Evolutionary conservation across 2,113 vertebrate genomes (phyloP).

Genomic region (Sylvia atricapilla): DNA sequence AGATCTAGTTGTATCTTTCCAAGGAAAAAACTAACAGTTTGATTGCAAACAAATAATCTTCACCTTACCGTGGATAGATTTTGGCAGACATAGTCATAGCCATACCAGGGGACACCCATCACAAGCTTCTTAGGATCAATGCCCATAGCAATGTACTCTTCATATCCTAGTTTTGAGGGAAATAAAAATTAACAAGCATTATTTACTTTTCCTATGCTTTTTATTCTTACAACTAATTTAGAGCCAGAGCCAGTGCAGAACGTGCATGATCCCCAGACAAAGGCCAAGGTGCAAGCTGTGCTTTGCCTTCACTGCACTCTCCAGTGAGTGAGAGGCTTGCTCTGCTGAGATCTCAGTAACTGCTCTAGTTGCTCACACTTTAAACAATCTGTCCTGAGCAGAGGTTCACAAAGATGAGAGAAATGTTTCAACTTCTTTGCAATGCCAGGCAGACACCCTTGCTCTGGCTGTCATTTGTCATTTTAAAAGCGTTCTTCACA

Average conservation of each 20-base stretch:
- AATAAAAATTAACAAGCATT: background rate
- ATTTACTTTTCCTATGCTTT: background rate
- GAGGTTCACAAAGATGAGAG: background rate
- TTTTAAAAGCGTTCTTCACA: background rate
- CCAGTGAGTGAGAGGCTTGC: background rate
- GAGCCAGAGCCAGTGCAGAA: background rate
- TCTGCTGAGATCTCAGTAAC: background rate
- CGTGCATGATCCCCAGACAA: background rate
- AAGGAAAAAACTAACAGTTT: background rate
- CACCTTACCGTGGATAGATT: slow-evolving; percentile 80
- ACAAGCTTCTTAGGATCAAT: slow-evolving; percentile 88
- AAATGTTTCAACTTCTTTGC: background rate
- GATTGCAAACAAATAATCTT: background rate
- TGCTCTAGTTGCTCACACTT: background rate
- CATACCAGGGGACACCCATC: slow-evolving; percentile 98
- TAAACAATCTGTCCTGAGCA: background rate
- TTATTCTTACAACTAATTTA: background rate
- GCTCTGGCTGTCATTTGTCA: background rate
- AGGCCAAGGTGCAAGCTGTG: background rate
- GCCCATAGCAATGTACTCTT: slow-evolving; percentile 81
- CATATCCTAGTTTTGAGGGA: slow-evolving; percentile 78
- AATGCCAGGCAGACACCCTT: background rate
- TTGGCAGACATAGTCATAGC: slow-evolving; percentile 91
- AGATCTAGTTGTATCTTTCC: background rate
- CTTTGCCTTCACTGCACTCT: background rate